A percentile compares a stretch with the other conserved stretches of the same genome.
Conservation (phyloP, 2,113 vertebrate genomes). For the Poecilia latipinna region DNA sequence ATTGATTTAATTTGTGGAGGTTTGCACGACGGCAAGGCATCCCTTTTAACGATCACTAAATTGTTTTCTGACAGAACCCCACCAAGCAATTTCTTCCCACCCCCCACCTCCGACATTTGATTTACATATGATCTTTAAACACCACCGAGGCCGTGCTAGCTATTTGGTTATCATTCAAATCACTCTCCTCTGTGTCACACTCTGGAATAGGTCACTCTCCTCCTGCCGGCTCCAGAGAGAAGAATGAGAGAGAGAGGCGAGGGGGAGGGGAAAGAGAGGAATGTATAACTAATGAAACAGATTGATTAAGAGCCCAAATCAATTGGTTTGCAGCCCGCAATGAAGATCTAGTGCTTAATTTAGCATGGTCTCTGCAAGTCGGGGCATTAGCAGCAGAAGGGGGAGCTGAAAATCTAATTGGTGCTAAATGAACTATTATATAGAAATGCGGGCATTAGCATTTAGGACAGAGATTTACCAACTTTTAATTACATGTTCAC, state of each 20-base stretch:
- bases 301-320: constrained; percentile 92
- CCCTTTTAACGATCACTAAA: constrained; percentile 94
- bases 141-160: constrained; percentile 78
- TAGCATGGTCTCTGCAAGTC: constrained; percentile 86
- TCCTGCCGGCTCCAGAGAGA: constrained; percentile 71
- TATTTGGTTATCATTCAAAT: constrained; percentile 95
- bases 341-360: constrained; percentile 93
- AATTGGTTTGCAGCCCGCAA: constrained; percentile 89
- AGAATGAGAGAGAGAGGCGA: constrained; percentile 35
- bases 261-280: constrained; percentile 75
- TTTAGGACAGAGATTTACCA: constrained; percentile 8
- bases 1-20: constrained; percentile 86
- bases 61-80: constrained; percentile 93
- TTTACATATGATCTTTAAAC: constrained; percentile 99
- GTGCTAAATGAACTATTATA: constrained; percentile 87
- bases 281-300: constrained; percentile 96
- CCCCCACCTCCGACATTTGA: constrained; percentile 80
- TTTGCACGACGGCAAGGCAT: constrained; percentile 82
- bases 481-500: constrained; percentile 8
- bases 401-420: constrained; percentile 86
- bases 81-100: constrained; percentile 82
- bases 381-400: constrained; percentile 85
- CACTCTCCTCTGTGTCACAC: constrained; percentile 83
- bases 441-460: constrained; percentile 81
- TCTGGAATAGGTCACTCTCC: constrained; percentile 88